Evolutionary conservation across 1,140 invertebrate genomes (phyloP).

Genomic region (Muscidifurax raptorellus): DNA sequence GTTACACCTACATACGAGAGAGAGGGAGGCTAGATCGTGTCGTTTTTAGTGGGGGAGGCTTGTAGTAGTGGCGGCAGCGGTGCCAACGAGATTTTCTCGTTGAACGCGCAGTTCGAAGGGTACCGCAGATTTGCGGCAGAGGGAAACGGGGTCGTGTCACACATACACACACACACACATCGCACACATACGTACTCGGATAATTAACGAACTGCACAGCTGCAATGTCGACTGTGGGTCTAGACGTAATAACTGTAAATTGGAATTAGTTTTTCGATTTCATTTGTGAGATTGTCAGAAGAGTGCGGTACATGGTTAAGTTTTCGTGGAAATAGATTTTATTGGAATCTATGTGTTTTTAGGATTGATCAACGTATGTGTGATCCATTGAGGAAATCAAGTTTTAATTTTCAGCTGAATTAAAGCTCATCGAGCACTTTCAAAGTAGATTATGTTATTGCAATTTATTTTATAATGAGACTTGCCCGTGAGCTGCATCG

Average conservation of each 20-base stretch:
- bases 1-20: background rate
- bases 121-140: background rate
- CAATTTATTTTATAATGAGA: no score
- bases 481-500: no score
- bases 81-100: constrained; percentile 33
- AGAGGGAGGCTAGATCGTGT: background rate
- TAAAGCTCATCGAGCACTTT: no score
- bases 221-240: background rate
- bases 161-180: background rate
- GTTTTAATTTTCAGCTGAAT: no score
- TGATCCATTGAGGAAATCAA: no score
- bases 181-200: background rate
- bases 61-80: background rate
- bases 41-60: background rate
- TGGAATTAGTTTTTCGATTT: constrained; percentile 31
- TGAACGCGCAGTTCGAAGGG: constrained; percentile 32
- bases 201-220: constrained; percentile 40
- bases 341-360: no score
- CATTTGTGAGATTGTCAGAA: constrained; percentile 10
- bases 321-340: no score
- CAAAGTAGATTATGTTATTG: no score
- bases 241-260: no score
- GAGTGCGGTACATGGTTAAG: background rate
- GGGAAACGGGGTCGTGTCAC: constrained; percentile 10
- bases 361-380: no score